phyloP scores from a whole-genome alignment of 2,888 invertebrate species.

The Epinotia brunnichana region DNA sequence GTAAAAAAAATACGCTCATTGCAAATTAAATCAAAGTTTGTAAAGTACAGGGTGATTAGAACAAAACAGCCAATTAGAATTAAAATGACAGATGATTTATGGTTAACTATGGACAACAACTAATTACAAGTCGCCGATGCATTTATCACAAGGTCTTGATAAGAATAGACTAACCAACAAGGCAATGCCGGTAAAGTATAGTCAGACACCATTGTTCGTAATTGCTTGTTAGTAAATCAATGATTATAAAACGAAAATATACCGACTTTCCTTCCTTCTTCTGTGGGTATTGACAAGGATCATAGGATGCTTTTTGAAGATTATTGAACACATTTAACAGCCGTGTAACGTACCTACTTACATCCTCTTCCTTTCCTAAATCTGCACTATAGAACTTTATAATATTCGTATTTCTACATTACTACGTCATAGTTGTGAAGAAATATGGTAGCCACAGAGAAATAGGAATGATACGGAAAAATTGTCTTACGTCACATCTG shows the following conservation, averaged over 20 bases:
- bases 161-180: constrained; percentile 8
- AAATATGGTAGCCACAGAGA: too few species aligned
- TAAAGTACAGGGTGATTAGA: not conserved
- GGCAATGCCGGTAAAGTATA: not conserved
- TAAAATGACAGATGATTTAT: constrained; percentile 4
- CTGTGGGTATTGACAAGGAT: not conserved
- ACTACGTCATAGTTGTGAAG: too few species aligned
- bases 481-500: too few species aligned
- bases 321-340: too few species aligned
- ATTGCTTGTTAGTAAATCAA: not conserved
- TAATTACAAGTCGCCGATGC: constrained; percentile 9
- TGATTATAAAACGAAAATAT: not conserved
- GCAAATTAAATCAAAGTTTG: too few species aligned
- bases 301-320: too few species aligned
- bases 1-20: too few species aligned
- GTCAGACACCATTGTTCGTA: not conserved
- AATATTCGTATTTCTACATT: too few species aligned
- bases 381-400: too few species aligned
- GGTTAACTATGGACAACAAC: not conserved
- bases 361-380: too few species aligned
- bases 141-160: constrained; percentile 18
- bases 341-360: too few species aligned
- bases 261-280: not conserved
- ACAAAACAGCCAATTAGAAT: not conserved
- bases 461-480: too few species aligned